phyloP scores from a whole-genome alignment of 92 coral and sea anemone species.

The Epizoanthus ramosus region DNA sequence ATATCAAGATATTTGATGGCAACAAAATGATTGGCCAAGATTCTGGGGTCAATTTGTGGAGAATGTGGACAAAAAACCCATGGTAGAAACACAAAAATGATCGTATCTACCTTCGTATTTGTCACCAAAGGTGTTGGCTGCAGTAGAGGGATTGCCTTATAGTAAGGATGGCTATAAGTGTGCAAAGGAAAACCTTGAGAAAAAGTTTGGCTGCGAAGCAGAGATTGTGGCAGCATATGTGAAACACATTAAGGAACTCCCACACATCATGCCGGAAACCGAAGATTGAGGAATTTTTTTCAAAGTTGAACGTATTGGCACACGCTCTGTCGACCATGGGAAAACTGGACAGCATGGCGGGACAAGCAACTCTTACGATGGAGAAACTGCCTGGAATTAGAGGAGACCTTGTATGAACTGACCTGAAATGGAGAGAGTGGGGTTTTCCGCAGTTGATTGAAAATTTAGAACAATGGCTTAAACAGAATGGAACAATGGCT shows the following conservation, averaged over 20 bases:
- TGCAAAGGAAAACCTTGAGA: background rate
- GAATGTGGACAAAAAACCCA: background rate
- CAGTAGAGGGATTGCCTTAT: background rate
- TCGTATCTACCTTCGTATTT: background rate
- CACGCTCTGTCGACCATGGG: background rate
- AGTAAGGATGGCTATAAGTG: background rate
- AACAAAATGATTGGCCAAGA: background rate
- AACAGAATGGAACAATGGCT: background rate
- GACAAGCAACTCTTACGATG: background rate
- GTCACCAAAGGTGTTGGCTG: background rate
- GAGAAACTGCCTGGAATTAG: background rate
- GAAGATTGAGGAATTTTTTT: background rate
- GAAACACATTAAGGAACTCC: background rate
- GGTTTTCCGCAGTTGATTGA: background rate
- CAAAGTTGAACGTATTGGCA: background rate
- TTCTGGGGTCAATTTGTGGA: slow-evolving; percentile 1
- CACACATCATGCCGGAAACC: background rate
- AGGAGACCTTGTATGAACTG: background rate
- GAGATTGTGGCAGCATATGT: background rate
- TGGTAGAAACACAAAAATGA: background rate
- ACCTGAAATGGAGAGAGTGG: background rate
- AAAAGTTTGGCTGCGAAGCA: background rate
- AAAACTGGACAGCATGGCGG: background rate
- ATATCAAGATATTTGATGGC: background rate
- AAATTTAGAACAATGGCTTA: background rate